Base-by-base conservation (phyloP, 2,888 invertebrate genomes). In the Ophonus ardosiacus region DNA sequence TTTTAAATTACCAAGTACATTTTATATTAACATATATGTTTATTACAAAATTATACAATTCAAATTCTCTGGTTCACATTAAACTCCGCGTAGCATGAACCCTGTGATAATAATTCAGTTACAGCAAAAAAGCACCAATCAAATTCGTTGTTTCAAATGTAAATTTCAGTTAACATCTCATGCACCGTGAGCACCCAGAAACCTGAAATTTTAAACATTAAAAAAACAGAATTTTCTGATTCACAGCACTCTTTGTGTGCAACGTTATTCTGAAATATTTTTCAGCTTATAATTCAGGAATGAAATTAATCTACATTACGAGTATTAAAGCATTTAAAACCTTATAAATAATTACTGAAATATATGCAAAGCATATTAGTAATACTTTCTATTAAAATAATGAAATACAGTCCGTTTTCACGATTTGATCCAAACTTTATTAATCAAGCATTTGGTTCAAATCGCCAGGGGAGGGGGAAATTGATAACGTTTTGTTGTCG, bases 101-200 rank as follows among this genome's bases (percentile, higher is more conserved):
- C 13, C 43, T 59, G 59, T 17, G 17, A 17, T 17, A 59, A 17
- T 59, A 59, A 59, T 15, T 59, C 18, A 17, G 17, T 17, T 68
- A 68, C 17, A 61, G 21, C 61, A 61, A 65, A 65, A 65, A 7
- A 68, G 24, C 15, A 15, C 68, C n/a, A n/a, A 24, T 68, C 68
- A 68, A 68, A 68, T 38, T 68, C 24, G n/a, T 63, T 68, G 24
- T 68, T 68, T 68, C 38, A 68, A 68, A 68, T 68, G 68, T 31
- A 68, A 68, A 68, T 68, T 68, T 15, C 4, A 68, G 31, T 68
- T 68, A 68, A 38, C 68, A 68, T 68, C 38, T 68, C 68, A 68
- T 38, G 68, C 31, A 15, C 68, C 68, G 31, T 68, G 38, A 68
- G 15, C 38, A 51, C 68, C 68, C 68, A 38, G 68, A 21, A 68